Conservation (phyloP, 2,113 vertebrate species). For the Ranitomeya variabilis region DNA sequence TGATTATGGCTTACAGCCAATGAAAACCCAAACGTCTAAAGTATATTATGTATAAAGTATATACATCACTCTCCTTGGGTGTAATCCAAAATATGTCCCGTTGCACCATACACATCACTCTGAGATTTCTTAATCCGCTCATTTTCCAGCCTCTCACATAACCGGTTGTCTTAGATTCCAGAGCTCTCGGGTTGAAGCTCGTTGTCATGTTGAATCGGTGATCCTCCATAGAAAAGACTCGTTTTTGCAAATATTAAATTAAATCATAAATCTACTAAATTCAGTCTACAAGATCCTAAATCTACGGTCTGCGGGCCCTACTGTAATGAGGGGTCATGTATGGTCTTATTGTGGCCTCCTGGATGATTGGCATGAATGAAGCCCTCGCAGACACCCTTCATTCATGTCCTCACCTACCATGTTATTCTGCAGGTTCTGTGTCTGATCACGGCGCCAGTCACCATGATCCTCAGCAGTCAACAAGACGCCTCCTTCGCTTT, state of each 20-base stretch:
- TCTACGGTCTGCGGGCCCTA: no score
- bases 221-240: no score
- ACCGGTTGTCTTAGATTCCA: neutral
- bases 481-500: conserved; percentile 95
- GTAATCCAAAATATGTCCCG: neutral
- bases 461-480: conserved; percentile 94
- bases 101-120: neutral
- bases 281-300: no score
- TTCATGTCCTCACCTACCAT: neutral
- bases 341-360: no score
- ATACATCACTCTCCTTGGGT: neutral
- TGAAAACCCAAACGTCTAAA: no score
- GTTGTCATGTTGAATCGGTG: neutral
- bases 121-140: neutral
- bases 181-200: neutral
- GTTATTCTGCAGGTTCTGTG: conserved; percentile 81
- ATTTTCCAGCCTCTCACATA: neutral
- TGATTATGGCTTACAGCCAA: no score
- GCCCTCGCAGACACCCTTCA: no score
- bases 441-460: conserved; percentile 93
- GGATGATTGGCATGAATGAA: no score
- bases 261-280: no score
- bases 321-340: no score
- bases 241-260: no score
- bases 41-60: no score